These are phyloP conservation scores for Caiman crocodilus DNA, from an alignment of 2,797 vertebrate species.

Conservation along the genomic window DNA sequence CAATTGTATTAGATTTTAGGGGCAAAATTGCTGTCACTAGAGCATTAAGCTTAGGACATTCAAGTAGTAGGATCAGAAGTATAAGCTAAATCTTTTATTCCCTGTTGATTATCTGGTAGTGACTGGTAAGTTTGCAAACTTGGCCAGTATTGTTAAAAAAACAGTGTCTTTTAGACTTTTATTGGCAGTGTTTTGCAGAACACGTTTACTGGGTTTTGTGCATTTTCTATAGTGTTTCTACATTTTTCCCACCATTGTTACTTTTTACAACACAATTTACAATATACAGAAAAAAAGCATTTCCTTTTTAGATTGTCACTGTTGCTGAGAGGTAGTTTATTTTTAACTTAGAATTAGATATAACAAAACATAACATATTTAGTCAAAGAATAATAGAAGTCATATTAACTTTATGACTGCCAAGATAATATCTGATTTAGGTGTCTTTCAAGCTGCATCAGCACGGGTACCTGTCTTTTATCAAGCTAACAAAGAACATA, in stretches of 20 bases:
- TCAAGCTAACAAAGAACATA: slow-evolving; percentile 64
- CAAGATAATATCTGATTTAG: slow-evolving; percentile 17
- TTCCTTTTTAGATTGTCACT: slow-evolving; percentile 86
- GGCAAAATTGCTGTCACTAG: slow-evolving; percentile 68
- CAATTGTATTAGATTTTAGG: slow-evolving; percentile 76
- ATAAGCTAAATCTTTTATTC: slow-evolving; percentile 63
- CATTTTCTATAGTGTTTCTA: slow-evolving; percentile 47
- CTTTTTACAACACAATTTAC: slow-evolving; percentile 86
- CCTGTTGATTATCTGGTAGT: slow-evolving; percentile 53
- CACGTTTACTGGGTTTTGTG: slow-evolving; percentile 64
- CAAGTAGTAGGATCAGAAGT: slow-evolving; percentile 48
- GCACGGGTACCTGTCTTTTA: slow-evolving; percentile 64
- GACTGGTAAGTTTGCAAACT: slow-evolving; percentile 59
- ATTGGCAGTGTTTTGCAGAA: slow-evolving; percentile 53
- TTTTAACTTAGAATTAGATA: slow-evolving; percentile 82
- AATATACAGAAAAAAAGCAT: slow-evolving; percentile 79
- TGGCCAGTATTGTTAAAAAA: slow-evolving; percentile 61
- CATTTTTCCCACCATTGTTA: slow-evolving; percentile 87
- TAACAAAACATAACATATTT: slow-evolving; percentile 73
- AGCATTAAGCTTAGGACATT: slow-evolving; percentile 69
- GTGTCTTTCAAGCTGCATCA: slow-evolving; percentile 52
- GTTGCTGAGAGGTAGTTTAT: slow-evolving; percentile 79
- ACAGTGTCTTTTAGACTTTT: slow-evolving; percentile 29
- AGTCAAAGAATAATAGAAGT: slow-evolving; percentile 70
- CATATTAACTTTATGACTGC: slow-evolving; percentile 49